Evolutionary conservation across 2,797 vertebrate species (phyloP).

Genomic region (Hoplostethus mediterraneus): DNA sequence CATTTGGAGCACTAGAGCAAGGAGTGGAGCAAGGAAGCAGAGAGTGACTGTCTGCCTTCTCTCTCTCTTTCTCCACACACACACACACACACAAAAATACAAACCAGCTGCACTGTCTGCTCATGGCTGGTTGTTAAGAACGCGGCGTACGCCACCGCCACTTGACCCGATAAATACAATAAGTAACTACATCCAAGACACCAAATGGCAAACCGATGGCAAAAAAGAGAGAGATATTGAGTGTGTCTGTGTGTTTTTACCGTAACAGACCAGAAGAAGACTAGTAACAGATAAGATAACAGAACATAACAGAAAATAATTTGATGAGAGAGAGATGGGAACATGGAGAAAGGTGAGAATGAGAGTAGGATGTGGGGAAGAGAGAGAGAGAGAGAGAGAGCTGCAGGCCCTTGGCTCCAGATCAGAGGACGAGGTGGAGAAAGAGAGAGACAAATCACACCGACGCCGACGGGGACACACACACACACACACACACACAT

Average conservation of each 20-base stretch:
- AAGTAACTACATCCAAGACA: too few species aligned
- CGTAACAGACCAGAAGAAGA: too few species aligned
- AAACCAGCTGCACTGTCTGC: background rate
- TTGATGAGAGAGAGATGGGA: constrained; percentile 41
- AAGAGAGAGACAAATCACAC: constrained; percentile 49
- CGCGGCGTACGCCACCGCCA: too few species aligned
- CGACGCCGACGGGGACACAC: constrained; percentile 22
- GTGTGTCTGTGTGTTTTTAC: too few species aligned
- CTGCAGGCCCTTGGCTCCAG: constrained; percentile 55
- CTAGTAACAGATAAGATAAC: background rate
- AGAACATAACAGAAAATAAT: constrained; percentile 1
- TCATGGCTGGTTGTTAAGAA: background rate
- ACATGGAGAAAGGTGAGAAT: constrained; percentile 46
- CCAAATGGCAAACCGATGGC: too few species aligned
- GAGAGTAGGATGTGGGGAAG: constrained; percentile 32
- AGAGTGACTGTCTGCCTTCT: constrained; percentile 29
- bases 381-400: constrained; percentile 15
- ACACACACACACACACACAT: constrained; percentile 5
- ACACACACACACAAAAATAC: background rate
- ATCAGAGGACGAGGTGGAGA: constrained; percentile 57
- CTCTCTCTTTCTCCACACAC: constrained; percentile 1
- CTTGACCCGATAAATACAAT: too few species aligned
- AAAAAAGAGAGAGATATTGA: too few species aligned
- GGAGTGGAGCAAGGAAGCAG: constrained; percentile 31
- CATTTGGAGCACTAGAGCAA: constrained; percentile 31